Percentiles rank a stretch among this genome's conserved stretches.
These are phyloP conservation scores for Zenarchopterus dispar DNA, from an alignment of 2,797 vertebrate species.

Conservation along the genomic window DNA sequence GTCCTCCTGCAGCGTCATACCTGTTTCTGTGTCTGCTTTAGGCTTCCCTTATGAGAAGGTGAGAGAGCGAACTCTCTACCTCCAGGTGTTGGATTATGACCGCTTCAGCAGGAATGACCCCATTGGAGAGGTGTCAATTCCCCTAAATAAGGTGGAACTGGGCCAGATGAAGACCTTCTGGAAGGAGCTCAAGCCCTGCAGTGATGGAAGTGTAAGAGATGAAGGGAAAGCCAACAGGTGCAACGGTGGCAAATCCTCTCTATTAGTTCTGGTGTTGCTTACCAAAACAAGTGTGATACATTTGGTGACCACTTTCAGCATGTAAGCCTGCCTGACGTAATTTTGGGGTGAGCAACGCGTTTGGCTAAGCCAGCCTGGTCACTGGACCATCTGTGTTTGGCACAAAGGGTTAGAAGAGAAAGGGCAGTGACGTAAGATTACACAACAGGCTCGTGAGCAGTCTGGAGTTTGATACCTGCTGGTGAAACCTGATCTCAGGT, in stretches of 20 bases:
- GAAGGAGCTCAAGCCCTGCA: slow-evolving; percentile 99
- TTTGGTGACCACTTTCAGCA: slow-evolving; percentile 30
- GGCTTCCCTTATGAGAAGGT: slow-evolving; percentile 99
- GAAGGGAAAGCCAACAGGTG: slow-evolving; percentile 1
- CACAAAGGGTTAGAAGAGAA: slow-evolving; percentile 43
- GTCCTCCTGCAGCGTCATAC: slow-evolving; percentile 7
- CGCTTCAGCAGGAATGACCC: slow-evolving; percentile 98
- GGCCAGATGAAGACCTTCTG: slow-evolving; percentile 98
- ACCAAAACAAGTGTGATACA: slow-evolving; percentile 16
- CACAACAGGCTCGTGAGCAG: slow-evolving; percentile 51
- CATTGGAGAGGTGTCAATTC: slow-evolving; percentile 97
- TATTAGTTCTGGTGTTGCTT: slow-evolving; percentile 29
- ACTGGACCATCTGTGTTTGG: slow-evolving; percentile 48
- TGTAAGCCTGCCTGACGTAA: slow-evolving; percentile 24
- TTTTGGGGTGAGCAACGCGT: slow-evolving; percentile 29
- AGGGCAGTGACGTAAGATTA: slow-evolving; percentile 55
- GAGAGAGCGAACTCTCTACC: slow-evolving; percentile 95
- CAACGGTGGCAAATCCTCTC: background rate
- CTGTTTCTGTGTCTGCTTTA: slow-evolving; percentile 60
- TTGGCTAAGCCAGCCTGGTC: slow-evolving; percentile 28
- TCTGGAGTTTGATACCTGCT: slow-evolving; percentile 50
- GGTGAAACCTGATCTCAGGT: slow-evolving; percentile 58
- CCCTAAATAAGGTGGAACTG: slow-evolving; percentile 97
- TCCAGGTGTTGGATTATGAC: slow-evolving; percentile 98
- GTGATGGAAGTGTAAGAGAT: slow-evolving; percentile 96